Evolutionary conservation across 2,888 invertebrate genomes (phyloP).

Genomic region (Drosophila emarginata): DNA sequence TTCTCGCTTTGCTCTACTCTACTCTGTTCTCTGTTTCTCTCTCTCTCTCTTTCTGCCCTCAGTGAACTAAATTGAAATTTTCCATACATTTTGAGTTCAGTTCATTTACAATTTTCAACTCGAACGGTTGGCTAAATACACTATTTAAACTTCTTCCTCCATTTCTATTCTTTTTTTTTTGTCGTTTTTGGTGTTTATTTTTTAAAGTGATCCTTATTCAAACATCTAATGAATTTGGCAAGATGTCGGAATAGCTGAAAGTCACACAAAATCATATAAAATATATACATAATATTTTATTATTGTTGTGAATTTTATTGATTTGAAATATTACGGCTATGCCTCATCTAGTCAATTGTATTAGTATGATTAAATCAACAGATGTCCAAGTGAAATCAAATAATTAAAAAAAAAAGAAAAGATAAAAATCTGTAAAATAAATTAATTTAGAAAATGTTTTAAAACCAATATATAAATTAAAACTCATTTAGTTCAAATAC

Average conservation of each 20-base stretch:
- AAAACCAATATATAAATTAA: too few relatives aligned
- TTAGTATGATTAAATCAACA: slow-evolving; percentile 66
- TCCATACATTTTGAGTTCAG: slow-evolving; percentile 53
- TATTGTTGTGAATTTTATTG: slow-evolving; percentile 51
- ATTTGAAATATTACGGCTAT: slow-evolving; percentile 76
- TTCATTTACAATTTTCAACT: slow-evolving; percentile 64
- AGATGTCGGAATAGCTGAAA: slow-evolving; percentile 83
- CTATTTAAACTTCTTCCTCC: too few relatives aligned
- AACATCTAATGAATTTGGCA: slow-evolving; percentile 80
- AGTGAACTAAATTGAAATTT: slow-evolving; percentile 21
- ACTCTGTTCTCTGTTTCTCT: neutral
- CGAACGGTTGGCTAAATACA: slow-evolving; percentile 54
- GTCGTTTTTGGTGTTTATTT: too few relatives aligned
- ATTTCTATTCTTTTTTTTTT: slow-evolving; percentile 31
- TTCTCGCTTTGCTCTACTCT: slow-evolving; percentile 8
- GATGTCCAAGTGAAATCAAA: neutral
- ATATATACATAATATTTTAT: slow-evolving; percentile 33
- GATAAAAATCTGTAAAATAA: too few relatives aligned
- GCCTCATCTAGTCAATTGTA: slow-evolving; percentile 82
- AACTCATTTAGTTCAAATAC: too few relatives aligned
- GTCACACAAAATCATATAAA: slow-evolving; percentile 53
- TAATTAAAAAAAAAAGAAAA: too few relatives aligned
- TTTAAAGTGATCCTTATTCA: neutral
- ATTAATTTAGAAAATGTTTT: too few relatives aligned
- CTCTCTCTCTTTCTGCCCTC: neutral